These are phyloP conservation scores for Malurus melanocephalus DNA, from an alignment of 2,113 vertebrate genomes.

Conservation along the genomic window DNA sequence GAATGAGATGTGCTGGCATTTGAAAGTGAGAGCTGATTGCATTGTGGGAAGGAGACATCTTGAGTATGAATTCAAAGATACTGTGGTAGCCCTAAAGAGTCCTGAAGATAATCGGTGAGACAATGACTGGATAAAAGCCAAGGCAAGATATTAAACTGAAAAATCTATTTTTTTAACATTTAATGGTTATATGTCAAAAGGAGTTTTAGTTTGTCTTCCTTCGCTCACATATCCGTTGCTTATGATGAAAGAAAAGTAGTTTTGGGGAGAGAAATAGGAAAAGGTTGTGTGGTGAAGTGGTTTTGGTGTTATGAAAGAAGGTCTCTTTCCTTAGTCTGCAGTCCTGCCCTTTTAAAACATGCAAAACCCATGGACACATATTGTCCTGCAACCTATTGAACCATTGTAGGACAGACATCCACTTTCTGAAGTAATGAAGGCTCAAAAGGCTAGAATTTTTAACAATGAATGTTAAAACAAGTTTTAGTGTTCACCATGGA, in stretches of 20 bases:
- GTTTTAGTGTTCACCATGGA: background rate
- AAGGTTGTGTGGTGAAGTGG: background rate
- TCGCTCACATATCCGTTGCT: background rate
- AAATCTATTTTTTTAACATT: background rate
- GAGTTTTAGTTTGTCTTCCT: background rate
- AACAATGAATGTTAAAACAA: background rate
- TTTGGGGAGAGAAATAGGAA: background rate
- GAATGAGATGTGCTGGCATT: constrained; percentile 1
- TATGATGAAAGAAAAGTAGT: background rate
- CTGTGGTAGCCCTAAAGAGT: background rate
- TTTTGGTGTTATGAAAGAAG: background rate
- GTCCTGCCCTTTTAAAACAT: background rate
- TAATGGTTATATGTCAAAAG: background rate
- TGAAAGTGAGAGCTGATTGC: background rate
- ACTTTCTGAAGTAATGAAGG: background rate
- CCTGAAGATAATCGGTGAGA: background rate
- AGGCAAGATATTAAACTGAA: background rate
- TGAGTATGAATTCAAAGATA: background rate
- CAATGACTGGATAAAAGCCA: background rate
- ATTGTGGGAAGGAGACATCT: background rate
- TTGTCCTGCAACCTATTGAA: background rate
- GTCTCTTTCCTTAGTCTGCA: background rate
- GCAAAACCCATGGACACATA: background rate
- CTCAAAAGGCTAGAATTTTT: background rate
- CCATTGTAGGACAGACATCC: background rate